These are phyloP conservation scores for Sinocyclocheilus anophthalmus DNA, from an alignment of 2,113 vertebrate species.

Conservation along the genomic window DNA sequence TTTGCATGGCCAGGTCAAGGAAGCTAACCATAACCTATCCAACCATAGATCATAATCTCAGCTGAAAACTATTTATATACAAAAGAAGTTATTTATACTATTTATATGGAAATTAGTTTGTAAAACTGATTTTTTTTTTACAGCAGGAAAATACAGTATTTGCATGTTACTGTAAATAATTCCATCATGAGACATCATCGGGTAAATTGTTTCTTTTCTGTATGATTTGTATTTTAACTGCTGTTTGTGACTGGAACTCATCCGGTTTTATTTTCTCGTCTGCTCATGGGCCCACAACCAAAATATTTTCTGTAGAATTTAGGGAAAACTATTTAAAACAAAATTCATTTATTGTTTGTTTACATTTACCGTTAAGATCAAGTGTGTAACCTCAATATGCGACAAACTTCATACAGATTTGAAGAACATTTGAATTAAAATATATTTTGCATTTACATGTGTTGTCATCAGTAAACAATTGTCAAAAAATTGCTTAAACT, in stretches of 20 bases:
- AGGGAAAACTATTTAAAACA: background rate
- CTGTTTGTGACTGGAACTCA: slow-evolving; percentile 17
- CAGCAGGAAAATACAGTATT: slow-evolving; percentile 62
- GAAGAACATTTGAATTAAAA: slow-evolving; percentile 55
- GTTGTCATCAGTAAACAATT: slow-evolving; percentile 12
- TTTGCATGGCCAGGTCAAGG: slow-evolving; percentile 18
- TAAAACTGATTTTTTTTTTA: slow-evolving; percentile 69
- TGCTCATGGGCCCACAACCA: slow-evolving; percentile 50
- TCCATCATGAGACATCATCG: slow-evolving; percentile 4
- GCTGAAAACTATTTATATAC: slow-evolving; percentile 67
- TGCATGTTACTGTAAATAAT: slow-evolving; percentile 68
- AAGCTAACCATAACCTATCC: background rate
- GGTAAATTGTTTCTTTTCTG: background rate
- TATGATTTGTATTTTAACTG: slow-evolving; percentile 35
- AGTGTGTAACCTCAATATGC: background rate
- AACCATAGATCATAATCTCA: slow-evolving; percentile 48
- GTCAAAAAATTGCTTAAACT: background rate
- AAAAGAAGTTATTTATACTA: slow-evolving; percentile 74
- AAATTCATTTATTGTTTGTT: slow-evolving; percentile 30
- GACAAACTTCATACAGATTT: slow-evolving; percentile 31
- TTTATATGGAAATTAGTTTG: slow-evolving; percentile 71
- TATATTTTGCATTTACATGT: slow-evolving; percentile 45
- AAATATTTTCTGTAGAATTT: slow-evolving; percentile 11
- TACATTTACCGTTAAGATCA: slow-evolving; percentile 9
- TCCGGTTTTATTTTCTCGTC: background rate